Base-by-base conservation (phyloP, 2,797 vertebrate genomes). In the Cephalopachus bancanus region DNA sequence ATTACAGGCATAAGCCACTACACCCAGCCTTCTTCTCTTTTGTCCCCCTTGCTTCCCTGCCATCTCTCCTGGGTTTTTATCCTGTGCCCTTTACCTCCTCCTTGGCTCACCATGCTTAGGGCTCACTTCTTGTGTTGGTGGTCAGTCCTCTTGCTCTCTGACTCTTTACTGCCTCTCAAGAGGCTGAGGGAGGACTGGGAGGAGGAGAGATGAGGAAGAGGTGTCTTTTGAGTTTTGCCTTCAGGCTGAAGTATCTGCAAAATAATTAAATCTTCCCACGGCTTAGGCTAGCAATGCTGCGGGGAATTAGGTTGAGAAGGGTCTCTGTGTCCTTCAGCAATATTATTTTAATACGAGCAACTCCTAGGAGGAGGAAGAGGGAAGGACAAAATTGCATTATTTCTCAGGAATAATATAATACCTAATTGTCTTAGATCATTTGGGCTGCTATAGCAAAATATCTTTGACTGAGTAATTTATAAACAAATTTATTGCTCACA, bases 401-500 rank as follows among this genome's bases (percentile, higher is more conserved):
- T 92, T 76, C 26, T 95, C 14, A n/a, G 76, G 71, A 92, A 88
- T 84, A 96, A 67, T 49, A 51, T 76, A 87, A 87, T 59, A 59
- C 17, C 28, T 94, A 76, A 24, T 92, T 71, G 71, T 67, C 84
- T 83, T 60, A 83, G 60, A 19, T 22, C 60, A 20, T 92, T 53
- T 24, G 57, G 15, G 33, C 37, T 72, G 16, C 44, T 64, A 2
- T 72, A 57, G 62, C 15, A 55, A 72, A 62, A 71, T 53, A 26
- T 16, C 60, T 37, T 75, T 55, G 44, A 69, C 6, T 55, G n/a
- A 28, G 15, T 8, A 59, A 78, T 71, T 88, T 69, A 33, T 55
- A 67, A 84, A 53, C 16, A 60, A 51, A 11, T 55, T 44, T 49
- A 28, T 30, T 76, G 26, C 51, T 83, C 15, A 69, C 10, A 55